A percentile compares a stretch with the other conserved stretches of the same genome.
Conservation (phyloP, 2,888 invertebrate genomes). For the Venustoraphidia nigricollis region DNA sequence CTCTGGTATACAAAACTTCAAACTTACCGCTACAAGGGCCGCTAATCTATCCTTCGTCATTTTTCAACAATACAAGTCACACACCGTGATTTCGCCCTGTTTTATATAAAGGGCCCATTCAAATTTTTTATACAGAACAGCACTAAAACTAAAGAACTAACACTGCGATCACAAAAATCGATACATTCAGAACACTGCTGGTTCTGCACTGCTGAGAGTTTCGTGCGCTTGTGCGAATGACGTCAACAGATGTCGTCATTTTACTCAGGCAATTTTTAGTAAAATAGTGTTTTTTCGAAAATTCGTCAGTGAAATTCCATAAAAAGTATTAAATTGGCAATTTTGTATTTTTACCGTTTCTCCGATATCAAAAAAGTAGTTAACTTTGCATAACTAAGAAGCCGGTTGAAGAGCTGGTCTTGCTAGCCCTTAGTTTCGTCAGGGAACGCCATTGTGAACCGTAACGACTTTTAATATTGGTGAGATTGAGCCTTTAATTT, state of each 20-base stretch:
- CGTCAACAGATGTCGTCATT: constrained; percentile 25
- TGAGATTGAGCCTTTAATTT: constrained; percentile 53
- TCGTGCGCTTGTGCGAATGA: constrained; percentile 32
- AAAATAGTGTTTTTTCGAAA: constrained; percentile 12
- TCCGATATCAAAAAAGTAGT: neutral
- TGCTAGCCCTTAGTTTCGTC: constrained; percentile 25
- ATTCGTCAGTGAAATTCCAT: constrained; percentile 10
- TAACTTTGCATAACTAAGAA: neutral
- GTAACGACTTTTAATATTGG: constrained; percentile 54
- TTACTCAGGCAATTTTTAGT: constrained; percentile 15
- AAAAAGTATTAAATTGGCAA: neutral
- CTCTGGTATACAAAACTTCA: constrained; percentile 7
- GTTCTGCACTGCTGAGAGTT: constrained; percentile 44
- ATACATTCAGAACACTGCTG: constrained; percentile 49
- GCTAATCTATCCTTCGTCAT: constrained; percentile 97
- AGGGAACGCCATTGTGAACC: constrained; percentile 74
- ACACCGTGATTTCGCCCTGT: constrained; percentile 48
- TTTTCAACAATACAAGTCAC: constrained; percentile 43
- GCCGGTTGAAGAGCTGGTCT: constrained; percentile 7
- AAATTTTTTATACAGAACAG: constrained; percentile 57
- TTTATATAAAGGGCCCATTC: constrained; percentile 65
- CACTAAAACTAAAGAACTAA: constrained; percentile 57
- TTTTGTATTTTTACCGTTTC: constrained; percentile 7
- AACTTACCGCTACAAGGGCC: constrained; percentile 82
- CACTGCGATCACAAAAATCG: constrained; percentile 68